Percentiles rank a stretch among this genome's conserved stretches.
phyloP scores from a whole-genome alignment of 2,797 vertebrate genomes.

The Leontopithecus rosalia region DNA sequence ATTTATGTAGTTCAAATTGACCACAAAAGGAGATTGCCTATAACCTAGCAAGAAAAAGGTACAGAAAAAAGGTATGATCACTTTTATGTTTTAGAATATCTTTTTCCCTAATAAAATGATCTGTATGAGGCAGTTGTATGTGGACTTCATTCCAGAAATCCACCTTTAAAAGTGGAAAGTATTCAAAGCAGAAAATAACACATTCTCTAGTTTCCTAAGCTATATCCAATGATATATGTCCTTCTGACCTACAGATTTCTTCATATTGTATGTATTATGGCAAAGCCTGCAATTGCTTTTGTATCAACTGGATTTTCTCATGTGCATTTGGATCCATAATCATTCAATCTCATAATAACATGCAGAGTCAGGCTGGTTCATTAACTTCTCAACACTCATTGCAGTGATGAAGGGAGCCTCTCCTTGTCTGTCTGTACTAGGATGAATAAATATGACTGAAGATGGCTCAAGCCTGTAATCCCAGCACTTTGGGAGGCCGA shows the following conservation, averaged over 20 bases:
- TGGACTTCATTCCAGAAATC: conserved; percentile 27
- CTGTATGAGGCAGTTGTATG: background rate
- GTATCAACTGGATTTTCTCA: background rate
- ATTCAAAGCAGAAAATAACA: background rate
- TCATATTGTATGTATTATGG: background rate
- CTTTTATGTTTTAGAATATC: background rate
- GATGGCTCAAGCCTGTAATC: too few relatives aligned
- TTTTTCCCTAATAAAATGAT: background rate
- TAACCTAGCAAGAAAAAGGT: background rate
- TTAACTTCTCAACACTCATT: background rate
- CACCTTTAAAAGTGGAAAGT: background rate
- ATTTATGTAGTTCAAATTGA: background rate
- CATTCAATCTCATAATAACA: rapidly evolving
- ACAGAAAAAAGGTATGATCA: background rate
- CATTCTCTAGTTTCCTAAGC: background rate
- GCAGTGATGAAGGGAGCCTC: background rate
- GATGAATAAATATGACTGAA: background rate
- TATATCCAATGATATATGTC: background rate
- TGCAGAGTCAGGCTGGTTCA: background rate
- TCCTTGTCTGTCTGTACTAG: background rate
- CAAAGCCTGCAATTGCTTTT: background rate
- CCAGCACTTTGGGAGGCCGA: too few relatives aligned
- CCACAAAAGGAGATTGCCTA: background rate
- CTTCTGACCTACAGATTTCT: background rate
- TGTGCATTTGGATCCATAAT: background rate